Base-by-base conservation (phyloP, 2,113 vertebrate species). In the Shinisaurus crocodilurus region DNA sequence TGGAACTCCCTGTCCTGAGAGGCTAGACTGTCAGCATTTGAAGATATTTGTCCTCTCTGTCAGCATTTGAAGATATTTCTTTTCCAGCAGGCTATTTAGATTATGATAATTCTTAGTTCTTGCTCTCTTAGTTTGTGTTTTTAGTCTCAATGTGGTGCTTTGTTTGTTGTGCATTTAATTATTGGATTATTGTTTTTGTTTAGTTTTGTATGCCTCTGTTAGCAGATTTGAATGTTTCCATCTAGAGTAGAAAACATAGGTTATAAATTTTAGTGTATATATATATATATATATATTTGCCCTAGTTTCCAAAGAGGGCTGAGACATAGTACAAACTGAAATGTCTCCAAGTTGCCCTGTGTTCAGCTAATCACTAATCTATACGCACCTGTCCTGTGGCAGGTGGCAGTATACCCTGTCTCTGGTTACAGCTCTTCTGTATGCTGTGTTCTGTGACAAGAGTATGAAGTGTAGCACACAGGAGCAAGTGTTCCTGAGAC, bases 361-460 rank as follows among this genome's bases (percentile, higher is more conserved):
- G 67, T 69, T 27, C 27, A 69, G 7, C 67, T 50, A 29, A 32
- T 54, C 37, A 40, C 37, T 76, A 54, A 82, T 65, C 3, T 43
- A 20, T 93, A 92, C 92, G 91, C 12, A 0, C 0, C 27, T 90
- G 48, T 90, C 43, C 92, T 72, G 60, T 79, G 84, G 88, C 89
- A 72, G 25, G 57, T 85, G 54, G 86, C 91, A 92, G 87, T 40
- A 86, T 89, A 67, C 60, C 37, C 48, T 89, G 85, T 85, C 85
- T 87, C 82, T 80, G 77, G 34, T 91, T 92, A 77, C 9, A 5
- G 1, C 32, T 72, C 27, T 2, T 92, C 81, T 45, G 9, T 43
- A 13, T 7, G 2, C 18, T 79, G 48, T 16, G 6, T 79, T 20
- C 6, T 80, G 16, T 54, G 25, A 0, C 34, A 29, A 43, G 25